These are phyloP conservation scores for Machimus atricapillus DNA, from an alignment of 2,888 invertebrate genomes.

Conservation along the genomic window DNA sequence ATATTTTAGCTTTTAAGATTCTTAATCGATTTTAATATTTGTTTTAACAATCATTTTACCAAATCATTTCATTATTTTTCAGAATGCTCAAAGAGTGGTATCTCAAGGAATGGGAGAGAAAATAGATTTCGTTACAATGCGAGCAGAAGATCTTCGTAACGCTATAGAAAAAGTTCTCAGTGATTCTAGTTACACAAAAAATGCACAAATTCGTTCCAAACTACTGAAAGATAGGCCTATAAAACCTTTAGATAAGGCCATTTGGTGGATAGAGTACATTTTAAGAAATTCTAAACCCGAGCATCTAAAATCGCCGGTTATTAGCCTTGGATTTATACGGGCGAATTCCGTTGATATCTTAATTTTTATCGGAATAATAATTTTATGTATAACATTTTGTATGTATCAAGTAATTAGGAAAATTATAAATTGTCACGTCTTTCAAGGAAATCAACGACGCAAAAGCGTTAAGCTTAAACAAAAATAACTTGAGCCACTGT, in stretches of 20 bases:
- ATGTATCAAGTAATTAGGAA: not conserved
- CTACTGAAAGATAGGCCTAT: slow-evolving; percentile 64
- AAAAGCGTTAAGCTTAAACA: not conserved
- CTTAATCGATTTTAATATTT: too few species aligned
- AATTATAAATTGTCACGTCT: not conserved
- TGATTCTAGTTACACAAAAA: slow-evolving; percentile 46
- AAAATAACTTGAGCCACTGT: not conserved
- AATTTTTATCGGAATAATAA: not conserved
- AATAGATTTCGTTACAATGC: slow-evolving; percentile 48
- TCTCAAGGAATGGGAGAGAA: slow-evolving; percentile 48
- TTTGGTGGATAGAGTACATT: slow-evolving; percentile 70
- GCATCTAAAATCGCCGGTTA: slow-evolving; percentile 61
- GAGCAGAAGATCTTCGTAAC: slow-evolving; percentile 43
- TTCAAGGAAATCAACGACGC: not conserved
- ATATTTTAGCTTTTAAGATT: too few species aligned
- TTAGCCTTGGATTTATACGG: slow-evolving; percentile 61
- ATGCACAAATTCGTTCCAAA: slow-evolving; percentile 59
- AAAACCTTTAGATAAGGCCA: slow-evolving; percentile 65
- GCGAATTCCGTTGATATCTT: slow-evolving; percentile 57
- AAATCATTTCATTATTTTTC: not conserved
- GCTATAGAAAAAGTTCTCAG: slow-evolving; percentile 47
- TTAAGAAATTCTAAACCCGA: slow-evolving; percentile 65
- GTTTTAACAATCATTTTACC: too few species aligned
- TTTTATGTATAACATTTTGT: not conserved
- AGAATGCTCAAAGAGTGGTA: slow-evolving; percentile 41